Evolutionary conservation across 2,888 invertebrate genomes (phyloP).

Genomic region (Drosophila maculinotata): DNA sequence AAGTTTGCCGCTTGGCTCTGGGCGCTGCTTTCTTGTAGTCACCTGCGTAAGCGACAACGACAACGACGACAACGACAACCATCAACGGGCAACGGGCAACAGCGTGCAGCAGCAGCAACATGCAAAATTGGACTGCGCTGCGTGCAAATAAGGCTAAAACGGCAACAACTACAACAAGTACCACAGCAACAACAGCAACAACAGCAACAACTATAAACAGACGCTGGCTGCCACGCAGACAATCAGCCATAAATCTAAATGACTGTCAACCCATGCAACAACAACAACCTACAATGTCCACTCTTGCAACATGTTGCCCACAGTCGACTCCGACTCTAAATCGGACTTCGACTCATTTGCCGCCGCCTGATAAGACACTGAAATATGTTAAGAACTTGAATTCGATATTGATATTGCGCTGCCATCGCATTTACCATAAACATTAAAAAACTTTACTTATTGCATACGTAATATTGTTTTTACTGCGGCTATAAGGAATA

Average conservation of each 20-base stretch:
- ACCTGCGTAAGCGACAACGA: constrained; percentile 80
- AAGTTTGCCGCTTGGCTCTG: constrained; percentile 67
- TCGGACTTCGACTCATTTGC: constrained; percentile 64
- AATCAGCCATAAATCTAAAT: constrained; percentile 81
- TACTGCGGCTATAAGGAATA: constrained; percentile 7
- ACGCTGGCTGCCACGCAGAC: constrained; percentile 71
- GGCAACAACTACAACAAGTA: constrained; percentile 50
- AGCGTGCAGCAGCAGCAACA: constrained; percentile 39
- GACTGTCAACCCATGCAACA: constrained; percentile 76
- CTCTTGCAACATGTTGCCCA: constrained; percentile 68
- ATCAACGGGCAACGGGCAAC: constrained; percentile 35
- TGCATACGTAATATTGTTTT: constrained; percentile 40
- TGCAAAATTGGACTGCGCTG: constrained; percentile 80
- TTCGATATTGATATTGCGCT: constrained; percentile 77
- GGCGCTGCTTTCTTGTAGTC: constrained; percentile 72
- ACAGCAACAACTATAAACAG: constrained; percentile 61
- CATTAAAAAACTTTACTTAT: constrained; percentile 66
- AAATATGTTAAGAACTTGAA: constrained; percentile 76
- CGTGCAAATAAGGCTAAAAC: constrained; percentile 77
- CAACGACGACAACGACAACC: constrained; percentile 46
- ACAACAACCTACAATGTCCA: constrained; percentile 66
- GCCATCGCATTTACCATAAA: constrained; percentile 75
- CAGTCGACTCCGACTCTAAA: constrained; percentile 12
- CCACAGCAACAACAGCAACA: constrained; percentile 20
- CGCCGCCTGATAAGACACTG: constrained; percentile 76